phyloP scores from a whole-genome alignment of 2,888 invertebrate species.

The Andrena chrysosceles region DNA sequence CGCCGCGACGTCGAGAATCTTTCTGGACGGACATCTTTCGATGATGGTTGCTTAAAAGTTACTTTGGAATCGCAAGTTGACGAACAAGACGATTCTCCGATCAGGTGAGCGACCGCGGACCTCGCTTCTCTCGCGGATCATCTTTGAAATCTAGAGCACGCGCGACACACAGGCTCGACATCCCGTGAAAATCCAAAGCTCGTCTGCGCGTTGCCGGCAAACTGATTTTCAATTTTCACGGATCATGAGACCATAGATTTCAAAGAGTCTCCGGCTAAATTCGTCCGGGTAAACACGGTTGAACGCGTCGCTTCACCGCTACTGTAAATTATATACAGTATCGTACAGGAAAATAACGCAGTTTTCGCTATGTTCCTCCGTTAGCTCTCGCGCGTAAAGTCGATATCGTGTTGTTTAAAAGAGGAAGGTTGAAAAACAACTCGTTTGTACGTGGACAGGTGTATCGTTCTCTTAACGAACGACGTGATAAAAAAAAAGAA shows the following conservation, averaged over 20 bases:
- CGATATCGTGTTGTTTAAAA: slow-evolving; percentile 5
- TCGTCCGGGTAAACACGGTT: neutral
- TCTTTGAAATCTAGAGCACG: slow-evolving; percentile 18
- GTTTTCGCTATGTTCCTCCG: slow-evolving; percentile 8
- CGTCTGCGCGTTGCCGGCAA: neutral
- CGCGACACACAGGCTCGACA: neutral
- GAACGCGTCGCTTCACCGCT: slow-evolving; percentile 15
- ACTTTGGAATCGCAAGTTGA: slow-evolving; percentile 39
- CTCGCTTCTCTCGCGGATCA: neutral
- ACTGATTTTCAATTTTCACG: neutral
- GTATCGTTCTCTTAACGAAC: slow-evolving; percentile 31
- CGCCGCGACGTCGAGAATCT: slow-evolving; percentile 34
- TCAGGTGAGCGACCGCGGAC: neutral
- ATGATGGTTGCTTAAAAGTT: slow-evolving; percentile 52
- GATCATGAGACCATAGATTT: slow-evolving; percentile 11
- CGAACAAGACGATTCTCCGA: slow-evolving; percentile 1
- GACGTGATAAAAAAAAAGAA: slow-evolving; percentile 5
- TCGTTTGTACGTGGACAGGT: slow-evolving; percentile 52
- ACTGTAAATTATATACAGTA: slow-evolving; percentile 55
- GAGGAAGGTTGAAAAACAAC: slow-evolving; percentile 46
- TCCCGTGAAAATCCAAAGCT: neutral
- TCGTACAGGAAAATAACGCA: slow-evolving; percentile 11
- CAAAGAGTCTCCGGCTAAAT: slow-evolving; percentile 7
- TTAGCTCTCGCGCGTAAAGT: slow-evolving; percentile 16
- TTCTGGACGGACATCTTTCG: slow-evolving; percentile 68